Evolutionary conservation across 1,140 invertebrate species (phyloP), one percentile per base, ranked within the genome.

Genomic region (Drosophila mojavensis): DNA sequence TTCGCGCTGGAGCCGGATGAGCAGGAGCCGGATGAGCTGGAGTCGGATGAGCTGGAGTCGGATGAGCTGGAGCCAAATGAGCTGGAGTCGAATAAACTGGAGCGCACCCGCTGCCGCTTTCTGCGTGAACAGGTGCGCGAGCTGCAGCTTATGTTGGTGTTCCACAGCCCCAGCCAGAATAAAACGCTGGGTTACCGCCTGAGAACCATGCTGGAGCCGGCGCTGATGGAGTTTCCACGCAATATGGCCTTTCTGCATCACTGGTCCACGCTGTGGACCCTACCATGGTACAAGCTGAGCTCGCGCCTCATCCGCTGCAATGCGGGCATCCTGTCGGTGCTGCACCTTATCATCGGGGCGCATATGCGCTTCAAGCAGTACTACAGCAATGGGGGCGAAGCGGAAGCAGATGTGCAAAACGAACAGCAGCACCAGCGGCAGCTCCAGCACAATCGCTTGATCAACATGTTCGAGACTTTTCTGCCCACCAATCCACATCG

Each of bases 191-290:
- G 43, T 33, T 80, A 78, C 73, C 73, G 83, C 2, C 53, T 94
- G n/a, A 70, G 90, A 24, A 56, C 90, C 1, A 62, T 91, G 0
- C 58, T 94, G 10, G 62, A 76, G 28, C 60, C 62, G 4, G 93
- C 93, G 5, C 79, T 95, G 17, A 64, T 90, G 2, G 75, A 91
- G 30, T 95, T 93, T 82, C 94, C 94, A 2, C 93, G 94, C 64
- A 95, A 95, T 89, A 81, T 94, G 53, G 93, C 93, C 58, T 76
- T 95, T 3, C 89, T 95, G 10, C 77, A 91, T 10, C 43, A 54
- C 7, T 90, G 79, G 68, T 55, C 83, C 5, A 74, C 54, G 9
- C 58, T 84, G 0, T 26, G 7, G 0, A 74, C 73, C 0, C 5
- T 89, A 60, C 72, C 73, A 1, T 92, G 91, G 91, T 74, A 77